A percentile compares a stretch with the other conserved stretches of the same genome.
phyloP scores from a whole-genome alignment of 2,113 vertebrate genomes.

The Oncorhynchus mykiss region DNA sequence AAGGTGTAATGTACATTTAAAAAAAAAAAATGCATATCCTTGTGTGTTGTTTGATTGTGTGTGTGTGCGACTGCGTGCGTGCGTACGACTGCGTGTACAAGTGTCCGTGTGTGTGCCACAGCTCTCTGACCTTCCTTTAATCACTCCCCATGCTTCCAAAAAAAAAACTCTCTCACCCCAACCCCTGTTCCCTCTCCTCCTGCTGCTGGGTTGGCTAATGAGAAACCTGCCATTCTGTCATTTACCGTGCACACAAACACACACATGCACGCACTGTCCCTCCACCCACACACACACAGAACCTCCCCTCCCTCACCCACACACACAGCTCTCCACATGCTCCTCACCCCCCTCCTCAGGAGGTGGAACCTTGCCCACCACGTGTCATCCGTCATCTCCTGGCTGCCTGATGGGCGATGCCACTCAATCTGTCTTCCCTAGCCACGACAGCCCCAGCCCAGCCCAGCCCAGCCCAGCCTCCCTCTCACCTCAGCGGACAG shows the following conservation, averaged over 20 bases:
- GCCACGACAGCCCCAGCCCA: constrained; percentile 7
- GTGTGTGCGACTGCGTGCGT: neutral
- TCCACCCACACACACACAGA: constrained; percentile 12
- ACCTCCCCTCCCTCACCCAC: constrained; percentile 6
- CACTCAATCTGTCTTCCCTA: constrained; percentile 30
- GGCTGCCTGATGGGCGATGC: constrained; percentile 31
- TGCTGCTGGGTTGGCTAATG: constrained; percentile 1
- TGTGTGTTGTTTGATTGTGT: constrained; percentile 6
- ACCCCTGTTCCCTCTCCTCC: neutral
- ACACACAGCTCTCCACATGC: neutral
- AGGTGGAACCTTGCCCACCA: constrained; percentile 15
- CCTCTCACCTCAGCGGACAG: neutral
- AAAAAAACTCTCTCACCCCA: neutral
- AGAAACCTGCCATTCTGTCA: constrained; percentile 11
- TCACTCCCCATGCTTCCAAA: neutral
- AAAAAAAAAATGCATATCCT: too few species aligned
- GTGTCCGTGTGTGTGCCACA: neutral
- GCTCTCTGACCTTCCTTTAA: constrained; percentile 14
- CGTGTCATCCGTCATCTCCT: constrained; percentile 36
- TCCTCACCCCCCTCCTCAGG: neutral
- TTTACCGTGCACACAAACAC: neutral
- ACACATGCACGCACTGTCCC: neutral
- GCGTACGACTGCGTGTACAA: neutral
- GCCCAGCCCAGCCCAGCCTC: neutral
- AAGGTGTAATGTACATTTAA: too few species aligned